These are phyloP conservation scores for Gerris buenoi DNA, from an alignment of 1,140 invertebrate species.

Conservation along the genomic window DNA sequence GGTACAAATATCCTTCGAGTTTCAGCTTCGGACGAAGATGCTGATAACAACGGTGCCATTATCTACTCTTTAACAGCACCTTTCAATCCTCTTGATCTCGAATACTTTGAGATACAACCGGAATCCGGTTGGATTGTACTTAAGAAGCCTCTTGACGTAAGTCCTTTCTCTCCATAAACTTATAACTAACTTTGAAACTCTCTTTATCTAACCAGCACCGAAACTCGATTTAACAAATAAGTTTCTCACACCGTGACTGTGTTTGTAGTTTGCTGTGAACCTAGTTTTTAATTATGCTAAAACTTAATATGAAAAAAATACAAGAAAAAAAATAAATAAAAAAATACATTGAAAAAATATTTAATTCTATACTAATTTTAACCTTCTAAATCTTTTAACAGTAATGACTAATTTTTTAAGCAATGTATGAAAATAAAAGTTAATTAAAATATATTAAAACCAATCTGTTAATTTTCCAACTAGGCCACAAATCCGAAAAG, in stretches of 20 bases:
- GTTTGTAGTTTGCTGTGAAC: constrained; percentile 5
- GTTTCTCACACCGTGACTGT: not conserved
- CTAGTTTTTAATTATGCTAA: no score
- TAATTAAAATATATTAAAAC: no score
- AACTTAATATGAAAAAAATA: no score
- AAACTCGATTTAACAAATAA: not conserved
- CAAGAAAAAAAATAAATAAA: no score
- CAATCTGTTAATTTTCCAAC: no score
- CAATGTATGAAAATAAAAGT: no score
- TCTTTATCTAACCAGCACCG: constrained; percentile 22
- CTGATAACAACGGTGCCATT: constrained; percentile 88
- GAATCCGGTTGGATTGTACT: constrained; percentile 91
- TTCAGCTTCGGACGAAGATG: constrained; percentile 87
- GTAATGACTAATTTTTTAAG: no score
- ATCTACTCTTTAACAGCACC: constrained; percentile 77
- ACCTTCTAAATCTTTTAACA: no score
- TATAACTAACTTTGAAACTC: not conserved
- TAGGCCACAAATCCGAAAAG: no score
- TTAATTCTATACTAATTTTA: no score
- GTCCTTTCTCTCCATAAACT: constrained; percentile 35
- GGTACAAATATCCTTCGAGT: constrained; percentile 86
- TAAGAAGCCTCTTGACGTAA: constrained; percentile 87
- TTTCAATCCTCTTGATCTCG: constrained; percentile 66
- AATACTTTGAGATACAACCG: constrained; percentile 89
- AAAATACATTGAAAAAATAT: no score